A percentile compares a stretch with the other conserved stretches of the same genome.
Evolutionary conservation across 2,113 vertebrate genomes (phyloP).

Genomic region (Choloepus hoffmanni): DNA sequence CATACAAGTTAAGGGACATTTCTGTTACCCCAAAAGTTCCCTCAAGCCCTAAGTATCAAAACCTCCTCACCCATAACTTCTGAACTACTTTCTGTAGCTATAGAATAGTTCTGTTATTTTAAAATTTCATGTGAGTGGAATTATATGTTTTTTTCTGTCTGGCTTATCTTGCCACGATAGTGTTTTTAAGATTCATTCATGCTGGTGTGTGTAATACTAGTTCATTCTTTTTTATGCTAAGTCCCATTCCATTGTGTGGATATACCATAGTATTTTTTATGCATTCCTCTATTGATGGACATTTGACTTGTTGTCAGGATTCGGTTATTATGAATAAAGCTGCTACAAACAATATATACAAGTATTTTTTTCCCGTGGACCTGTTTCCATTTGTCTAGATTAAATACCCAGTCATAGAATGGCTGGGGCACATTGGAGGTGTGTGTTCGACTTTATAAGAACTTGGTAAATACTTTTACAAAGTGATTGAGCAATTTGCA

Average conservation of each 20-base stretch:
- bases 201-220: background rate
- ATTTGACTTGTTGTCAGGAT: background rate
- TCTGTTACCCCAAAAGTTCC: background rate
- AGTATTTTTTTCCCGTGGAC: background rate
- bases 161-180: background rate
- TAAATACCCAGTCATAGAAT: background rate
- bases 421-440: background rate
- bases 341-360: too few species aligned
- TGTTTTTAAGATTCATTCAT: background rate
- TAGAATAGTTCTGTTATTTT: background rate
- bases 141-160: background rate
- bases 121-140: background rate
- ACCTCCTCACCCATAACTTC: background rate
- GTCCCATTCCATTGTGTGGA: background rate
- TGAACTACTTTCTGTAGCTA: background rate
- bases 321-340: background rate
- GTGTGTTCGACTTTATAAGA: background rate
- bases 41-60: background rate
- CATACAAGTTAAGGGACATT: background rate
- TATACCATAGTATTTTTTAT: background rate
- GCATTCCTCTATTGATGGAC: background rate
- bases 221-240: background rate
- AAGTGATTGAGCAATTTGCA: background rate
- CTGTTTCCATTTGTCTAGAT: background rate
- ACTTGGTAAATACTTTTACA: background rate